Evolutionary conservation across 2,797 vertebrate species (phyloP).

Genomic region (Chelidonichthys spinosus): DNA sequence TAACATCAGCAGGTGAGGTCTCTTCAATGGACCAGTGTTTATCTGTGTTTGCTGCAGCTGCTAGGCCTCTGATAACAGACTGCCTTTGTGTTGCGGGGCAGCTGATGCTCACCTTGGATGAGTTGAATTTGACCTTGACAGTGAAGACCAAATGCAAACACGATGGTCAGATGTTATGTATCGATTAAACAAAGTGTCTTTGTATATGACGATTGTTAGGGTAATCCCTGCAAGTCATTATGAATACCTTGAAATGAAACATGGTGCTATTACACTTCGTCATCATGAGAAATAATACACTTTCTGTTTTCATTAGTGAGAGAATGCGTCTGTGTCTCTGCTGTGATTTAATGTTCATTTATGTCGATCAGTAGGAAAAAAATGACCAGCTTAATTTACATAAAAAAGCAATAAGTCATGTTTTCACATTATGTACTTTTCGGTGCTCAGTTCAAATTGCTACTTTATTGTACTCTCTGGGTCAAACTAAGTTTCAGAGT

Average conservation of each 20-base stretch:
- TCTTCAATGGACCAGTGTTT: conserved; percentile 78
- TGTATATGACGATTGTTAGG: not conserved
- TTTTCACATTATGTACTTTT: conserved; percentile 26
- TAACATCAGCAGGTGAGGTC: conserved; percentile 86
- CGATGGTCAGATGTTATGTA: conserved; percentile 11
- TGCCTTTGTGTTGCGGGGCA: conserved; percentile 56
- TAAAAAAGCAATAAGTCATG: conserved; percentile 1
- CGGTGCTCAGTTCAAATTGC: not conserved
- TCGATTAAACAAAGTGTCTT: not conserved
- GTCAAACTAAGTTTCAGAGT: conserved; percentile 26
- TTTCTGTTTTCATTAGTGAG: not conserved
- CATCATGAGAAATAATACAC: not conserved
- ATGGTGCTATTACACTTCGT: not conserved
- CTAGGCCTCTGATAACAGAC: conserved; percentile 73
- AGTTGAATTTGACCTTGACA: conserved; percentile 59
- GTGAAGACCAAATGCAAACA: conserved; percentile 37
- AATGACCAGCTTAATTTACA: not conserved
- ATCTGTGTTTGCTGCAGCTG: conserved; percentile 84
- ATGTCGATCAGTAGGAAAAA: conserved; percentile 1
- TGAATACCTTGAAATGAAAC: not conserved
- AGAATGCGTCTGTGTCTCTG: not conserved
- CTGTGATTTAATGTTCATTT: not conserved
- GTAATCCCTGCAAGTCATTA: not conserved
- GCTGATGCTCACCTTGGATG: conserved; percentile 62
- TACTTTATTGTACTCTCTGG: conserved; percentile 10